Evolutionary conservation across 2,888 invertebrate species (phyloP).

Genomic region (Tridacna gigas): DNA sequence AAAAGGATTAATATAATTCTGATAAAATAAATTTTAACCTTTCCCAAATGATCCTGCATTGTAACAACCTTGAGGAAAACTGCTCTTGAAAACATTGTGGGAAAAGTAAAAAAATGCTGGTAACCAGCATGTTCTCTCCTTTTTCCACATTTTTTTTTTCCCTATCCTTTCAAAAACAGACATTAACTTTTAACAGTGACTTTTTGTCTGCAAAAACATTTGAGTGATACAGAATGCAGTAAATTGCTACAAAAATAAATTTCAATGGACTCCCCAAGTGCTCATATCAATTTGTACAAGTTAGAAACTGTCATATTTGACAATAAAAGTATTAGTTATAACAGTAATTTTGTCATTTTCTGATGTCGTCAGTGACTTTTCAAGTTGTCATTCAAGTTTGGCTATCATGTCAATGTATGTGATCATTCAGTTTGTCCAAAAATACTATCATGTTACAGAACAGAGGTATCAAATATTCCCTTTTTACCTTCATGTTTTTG

Average conservation of each 20-base stretch:
- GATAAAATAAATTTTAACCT: too few relatives aligned
- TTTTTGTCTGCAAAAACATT: too few relatives aligned
- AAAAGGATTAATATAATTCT: too few relatives aligned
- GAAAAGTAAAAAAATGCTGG: background rate
- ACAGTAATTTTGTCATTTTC: conserved; percentile 11
- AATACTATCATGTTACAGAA: too few relatives aligned
- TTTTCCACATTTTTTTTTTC: background rate
- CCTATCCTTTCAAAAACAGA: too few relatives aligned
- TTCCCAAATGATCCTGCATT: background rate
- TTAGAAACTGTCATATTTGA: background rate
- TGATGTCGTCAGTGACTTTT: background rate
- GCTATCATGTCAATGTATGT: background rate
- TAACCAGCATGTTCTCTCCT: background rate
- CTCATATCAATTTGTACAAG: background rate
- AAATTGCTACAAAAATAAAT: too few relatives aligned
- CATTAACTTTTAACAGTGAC: too few relatives aligned
- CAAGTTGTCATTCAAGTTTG: background rate
- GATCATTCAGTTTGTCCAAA: background rate
- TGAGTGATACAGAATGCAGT: too few relatives aligned
- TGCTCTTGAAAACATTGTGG: background rate
- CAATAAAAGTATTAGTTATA: background rate
- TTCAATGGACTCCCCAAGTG: background rate
- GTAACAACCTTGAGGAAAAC: background rate
- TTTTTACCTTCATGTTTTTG: too few relatives aligned
- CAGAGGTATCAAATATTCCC: too few relatives aligned